phyloP scores from a whole-genome alignment of 2,797 vertebrate genomes.

The Sebastolobus altivelis region DNA sequence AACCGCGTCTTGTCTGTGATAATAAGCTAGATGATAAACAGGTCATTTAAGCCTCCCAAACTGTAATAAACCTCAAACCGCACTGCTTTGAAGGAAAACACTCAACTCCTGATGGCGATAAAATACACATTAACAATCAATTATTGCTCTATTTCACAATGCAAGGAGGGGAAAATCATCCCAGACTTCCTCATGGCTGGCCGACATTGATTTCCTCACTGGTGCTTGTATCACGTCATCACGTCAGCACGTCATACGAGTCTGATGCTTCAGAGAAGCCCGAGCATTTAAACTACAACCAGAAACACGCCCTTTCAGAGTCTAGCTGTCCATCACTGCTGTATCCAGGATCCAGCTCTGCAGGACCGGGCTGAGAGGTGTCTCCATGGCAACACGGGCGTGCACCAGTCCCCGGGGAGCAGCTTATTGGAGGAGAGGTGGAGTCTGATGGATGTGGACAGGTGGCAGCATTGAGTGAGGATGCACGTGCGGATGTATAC shows the following conservation, averaged over 20 bases:
- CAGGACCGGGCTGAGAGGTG: slow-evolving; percentile 60
- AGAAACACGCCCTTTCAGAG: slow-evolving; percentile 61
- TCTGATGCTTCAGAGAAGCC: slow-evolving; percentile 62
- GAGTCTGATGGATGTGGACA: slow-evolving; percentile 58
- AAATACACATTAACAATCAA: background rate
- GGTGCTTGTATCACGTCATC: slow-evolving; percentile 40
- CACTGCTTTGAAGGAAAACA: background rate
- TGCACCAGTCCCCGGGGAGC: slow-evolving; percentile 67
- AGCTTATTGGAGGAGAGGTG: slow-evolving; percentile 72
- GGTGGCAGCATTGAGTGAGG: slow-evolving; percentile 54
- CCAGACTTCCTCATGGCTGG: slow-evolving; percentile 39
- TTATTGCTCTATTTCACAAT: background rate
- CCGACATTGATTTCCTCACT: slow-evolving; percentile 68
- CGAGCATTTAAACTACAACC: slow-evolving; percentile 22
- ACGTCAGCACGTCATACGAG: slow-evolving; percentile 49
- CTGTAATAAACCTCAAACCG: background rate
- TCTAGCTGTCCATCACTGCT: slow-evolving; percentile 69
- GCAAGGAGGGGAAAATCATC: slow-evolving; percentile 16
- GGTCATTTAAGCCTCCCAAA: slow-evolving; percentile 6
- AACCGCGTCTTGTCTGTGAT: background rate
- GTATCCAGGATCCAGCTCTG: slow-evolving; percentile 70
- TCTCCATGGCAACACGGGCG: slow-evolving; percentile 82
- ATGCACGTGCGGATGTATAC: slow-evolving; percentile 20
- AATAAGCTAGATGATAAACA: slow-evolving; percentile 5
- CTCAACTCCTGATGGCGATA: background rate